A percentile compares a stretch with the other conserved stretches of the same genome.
phyloP scores from a whole-genome alignment of 2,113 vertebrate genomes.

The Spheniscus mendiculus region DNA sequence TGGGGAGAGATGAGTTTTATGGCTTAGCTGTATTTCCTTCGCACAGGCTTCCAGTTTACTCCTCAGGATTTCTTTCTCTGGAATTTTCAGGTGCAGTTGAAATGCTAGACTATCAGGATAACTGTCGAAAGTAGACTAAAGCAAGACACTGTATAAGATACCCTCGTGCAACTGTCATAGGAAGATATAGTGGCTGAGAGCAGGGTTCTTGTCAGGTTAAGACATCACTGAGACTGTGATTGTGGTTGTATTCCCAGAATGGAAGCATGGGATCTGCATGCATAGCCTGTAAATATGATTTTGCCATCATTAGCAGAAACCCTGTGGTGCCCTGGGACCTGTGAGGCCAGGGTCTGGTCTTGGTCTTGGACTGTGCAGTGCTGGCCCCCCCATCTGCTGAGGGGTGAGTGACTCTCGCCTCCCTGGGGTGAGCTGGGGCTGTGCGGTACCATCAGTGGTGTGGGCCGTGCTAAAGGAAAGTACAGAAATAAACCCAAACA shows the following conservation, averaged over 20 bases:
- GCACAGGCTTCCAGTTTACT: neutral
- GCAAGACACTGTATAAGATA: neutral
- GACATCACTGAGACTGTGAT: neutral
- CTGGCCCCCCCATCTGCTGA: neutral
- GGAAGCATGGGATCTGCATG: neutral
- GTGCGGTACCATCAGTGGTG: fast-evolving
- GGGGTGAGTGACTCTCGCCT: too few relatives aligned
- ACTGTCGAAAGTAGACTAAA: neutral
- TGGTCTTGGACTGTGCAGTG: too few relatives aligned
- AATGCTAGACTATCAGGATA: neutral
- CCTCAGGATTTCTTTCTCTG: neutral
- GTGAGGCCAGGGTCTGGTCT: fast-evolving
- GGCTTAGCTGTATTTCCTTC: neutral
- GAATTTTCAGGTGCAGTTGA: neutral
- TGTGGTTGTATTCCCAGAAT: neutral
- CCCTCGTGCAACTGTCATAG: too few relatives aligned
- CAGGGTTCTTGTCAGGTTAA: neutral
- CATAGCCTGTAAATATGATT: neutral
- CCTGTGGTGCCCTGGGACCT: neutral
- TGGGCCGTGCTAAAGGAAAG: neutral
- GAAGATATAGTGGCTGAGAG: neutral
- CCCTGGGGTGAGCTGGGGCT: fast-evolving
- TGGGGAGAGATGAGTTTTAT: neutral
- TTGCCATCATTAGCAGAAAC: neutral
- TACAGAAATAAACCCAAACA: neutral